phyloP scores from a whole-genome alignment of 2,797 vertebrate genomes.

The Phrynocephalus vlangalii region DNA sequence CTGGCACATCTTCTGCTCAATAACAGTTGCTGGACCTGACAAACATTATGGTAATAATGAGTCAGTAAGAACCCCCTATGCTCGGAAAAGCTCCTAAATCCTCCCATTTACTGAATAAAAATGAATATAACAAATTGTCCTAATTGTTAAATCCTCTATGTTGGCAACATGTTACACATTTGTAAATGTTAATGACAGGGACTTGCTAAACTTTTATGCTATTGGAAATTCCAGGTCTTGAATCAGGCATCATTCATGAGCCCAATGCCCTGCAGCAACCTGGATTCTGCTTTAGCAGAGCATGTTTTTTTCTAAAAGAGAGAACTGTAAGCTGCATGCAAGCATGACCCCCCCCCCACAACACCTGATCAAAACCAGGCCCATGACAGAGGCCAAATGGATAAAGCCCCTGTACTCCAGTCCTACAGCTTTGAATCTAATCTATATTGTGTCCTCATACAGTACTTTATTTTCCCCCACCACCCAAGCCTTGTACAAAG shows the following conservation, averaged over 20 bases:
- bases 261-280: background rate
- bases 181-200: background rate
- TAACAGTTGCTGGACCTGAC: background rate
- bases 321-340: too few relatives aligned
- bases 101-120: constrained; percentile 24
- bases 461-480: background rate
- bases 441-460: background rate
- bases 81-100: constrained; percentile 9
- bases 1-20: background rate
- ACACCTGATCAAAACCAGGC: background rate
- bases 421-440: background rate
- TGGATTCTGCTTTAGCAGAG: too few relatives aligned
- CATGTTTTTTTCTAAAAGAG: background rate
- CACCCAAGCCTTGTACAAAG: background rate
- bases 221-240: background rate
- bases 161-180: constrained; percentile 40
- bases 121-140: background rate
- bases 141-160: constrained; percentile 16
- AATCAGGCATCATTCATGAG: background rate
- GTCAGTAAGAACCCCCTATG: too few relatives aligned
- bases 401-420: background rate
- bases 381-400: background rate
- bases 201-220: background rate
- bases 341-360: too few relatives aligned
- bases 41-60: constrained; percentile 51